Percentiles rank a stretch among this genome's conserved stretches.
These are phyloP conservation scores for Antheraea yamamai DNA, from an alignment of 2,888 invertebrate species.

Conservation along the genomic window DNA sequence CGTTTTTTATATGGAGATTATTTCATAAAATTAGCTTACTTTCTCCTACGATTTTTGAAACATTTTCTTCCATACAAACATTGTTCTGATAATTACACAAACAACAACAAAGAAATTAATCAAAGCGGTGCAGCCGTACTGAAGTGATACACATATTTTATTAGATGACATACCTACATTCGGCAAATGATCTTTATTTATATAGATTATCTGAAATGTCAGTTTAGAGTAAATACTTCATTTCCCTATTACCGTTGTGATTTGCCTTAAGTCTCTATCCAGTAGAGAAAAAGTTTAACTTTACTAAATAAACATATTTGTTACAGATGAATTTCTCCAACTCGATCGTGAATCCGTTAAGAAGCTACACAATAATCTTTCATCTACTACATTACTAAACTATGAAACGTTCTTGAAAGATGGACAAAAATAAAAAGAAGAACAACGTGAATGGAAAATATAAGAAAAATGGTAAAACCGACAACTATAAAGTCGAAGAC, in stretches of 20 bases:
- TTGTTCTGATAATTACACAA: no score
- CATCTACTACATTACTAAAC: background rate
- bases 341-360: background rate
- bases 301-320: constrained; percentile 30
- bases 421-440: constrained; percentile 77
- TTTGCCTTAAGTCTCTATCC: background rate
- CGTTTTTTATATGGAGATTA: no score
- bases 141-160: no score
- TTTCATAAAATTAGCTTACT: no score
- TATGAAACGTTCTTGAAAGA: constrained; percentile 40
- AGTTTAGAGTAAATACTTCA: no score
- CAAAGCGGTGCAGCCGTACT: no score
- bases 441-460: constrained; percentile 72
- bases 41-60: no score
- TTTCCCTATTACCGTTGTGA: background rate
- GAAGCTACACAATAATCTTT: background rate
- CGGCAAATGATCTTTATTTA: no score
- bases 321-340: constrained; percentile 45
- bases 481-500: constrained; percentile 62
- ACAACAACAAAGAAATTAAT: no score
- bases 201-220: no score
- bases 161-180: no score
- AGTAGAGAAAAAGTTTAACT: background rate
- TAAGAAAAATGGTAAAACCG: constrained; percentile 70
- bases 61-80: no score